Evolutionary conservation across 2,797 vertebrate genomes (phyloP).

Genomic region (Pogonophryne albipinna): DNA sequence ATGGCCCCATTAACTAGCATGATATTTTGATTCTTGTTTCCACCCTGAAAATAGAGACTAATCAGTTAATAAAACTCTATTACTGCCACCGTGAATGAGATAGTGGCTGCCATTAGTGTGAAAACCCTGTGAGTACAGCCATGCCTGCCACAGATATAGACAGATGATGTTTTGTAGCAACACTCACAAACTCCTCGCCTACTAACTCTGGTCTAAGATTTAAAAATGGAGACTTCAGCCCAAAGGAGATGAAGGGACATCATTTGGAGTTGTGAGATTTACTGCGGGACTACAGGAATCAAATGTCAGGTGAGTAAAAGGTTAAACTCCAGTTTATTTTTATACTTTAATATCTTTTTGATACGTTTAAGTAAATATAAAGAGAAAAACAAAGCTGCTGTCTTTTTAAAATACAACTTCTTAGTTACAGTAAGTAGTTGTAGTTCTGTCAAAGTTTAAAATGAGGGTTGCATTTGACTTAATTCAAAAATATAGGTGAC

Average conservation of each 20-base stretch:
- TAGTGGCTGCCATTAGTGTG: constrained; percentile 62
- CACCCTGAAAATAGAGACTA: constrained; percentile 89
- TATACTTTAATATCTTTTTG: constrained; percentile 6
- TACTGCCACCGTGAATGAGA: constrained; percentile 62
- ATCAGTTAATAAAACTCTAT: constrained; percentile 84
- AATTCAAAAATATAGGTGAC: neutral
- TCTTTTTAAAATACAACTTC: neutral
- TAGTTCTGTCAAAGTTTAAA: neutral
- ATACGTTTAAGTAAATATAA: neutral
- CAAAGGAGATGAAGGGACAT: constrained; percentile 30
- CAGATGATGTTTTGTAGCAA: constrained; percentile 26
- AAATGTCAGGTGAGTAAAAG: constrained; percentile 46
- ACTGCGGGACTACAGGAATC: constrained; percentile 60
- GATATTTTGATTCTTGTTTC: constrained; percentile 87
- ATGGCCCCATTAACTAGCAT: constrained; percentile 76
- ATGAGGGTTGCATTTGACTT: neutral
- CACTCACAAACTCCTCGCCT: constrained; percentile 34
- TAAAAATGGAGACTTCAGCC: constrained; percentile 41
- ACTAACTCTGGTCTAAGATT: constrained; percentile 72
- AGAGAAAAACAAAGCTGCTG: too few species aligned
- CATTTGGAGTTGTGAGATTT: constrained; percentile 43
- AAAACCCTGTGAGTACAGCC: constrained; percentile 60
- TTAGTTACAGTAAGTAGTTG: neutral
- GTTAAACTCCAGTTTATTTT: constrained; percentile 21
- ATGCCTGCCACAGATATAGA: constrained; percentile 30